Base-by-base conservation (phyloP, 2,888 invertebrate species). In the Antitype chi region DNA sequence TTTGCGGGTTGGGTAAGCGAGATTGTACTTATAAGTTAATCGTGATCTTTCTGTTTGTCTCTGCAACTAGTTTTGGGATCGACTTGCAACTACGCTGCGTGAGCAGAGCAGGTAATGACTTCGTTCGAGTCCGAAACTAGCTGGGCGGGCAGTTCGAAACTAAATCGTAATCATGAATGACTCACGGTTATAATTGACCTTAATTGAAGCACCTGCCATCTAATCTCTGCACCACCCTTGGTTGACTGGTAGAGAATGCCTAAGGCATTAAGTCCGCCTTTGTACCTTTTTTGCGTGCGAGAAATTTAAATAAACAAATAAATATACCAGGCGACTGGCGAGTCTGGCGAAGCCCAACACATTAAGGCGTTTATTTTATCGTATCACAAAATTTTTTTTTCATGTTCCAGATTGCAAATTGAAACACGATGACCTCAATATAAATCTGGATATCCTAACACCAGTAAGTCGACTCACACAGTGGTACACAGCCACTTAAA, bases 361-460 rank as follows among this genome's bases (percentile, higher is more conserved):
- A 15, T 6, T 57, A 28, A 5, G 17, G 28, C 28, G 20, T 59
- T 28, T 28, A 9, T 20, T 59, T 59, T 13, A 49, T 11, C 3
- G 13, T 23, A 49, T 55, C 52, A 57, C 23, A 74, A 53, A 2
- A 17, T 25, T 32, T 7, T 63, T 63, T 55, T 67, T 49, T 76
- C 71, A 67, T 74, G 68, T 95, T 94, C 57, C 93, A 97, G 97
- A 97, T 90, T 97, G 97, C 87, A 96, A 94, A 87, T 89, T 97
- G 81, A 97, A 97, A 89, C 97, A 97, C 49, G 97, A 97, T 60
- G 97, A 97, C 86, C 92, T 97, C 20, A 97, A 97, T 77, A 97
- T 97, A 59, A 97, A 97, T 86, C 90, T 97, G 90, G 97, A 97
- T 84, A 92, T 96, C 74, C 90, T 97, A 74, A 96, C 96, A 74